A percentile compares a stretch with the other conserved stretches of the same genome.
phyloP scores from a whole-genome alignment of 2,797 vertebrate species.

The Notolepis coatsorum region DNA sequence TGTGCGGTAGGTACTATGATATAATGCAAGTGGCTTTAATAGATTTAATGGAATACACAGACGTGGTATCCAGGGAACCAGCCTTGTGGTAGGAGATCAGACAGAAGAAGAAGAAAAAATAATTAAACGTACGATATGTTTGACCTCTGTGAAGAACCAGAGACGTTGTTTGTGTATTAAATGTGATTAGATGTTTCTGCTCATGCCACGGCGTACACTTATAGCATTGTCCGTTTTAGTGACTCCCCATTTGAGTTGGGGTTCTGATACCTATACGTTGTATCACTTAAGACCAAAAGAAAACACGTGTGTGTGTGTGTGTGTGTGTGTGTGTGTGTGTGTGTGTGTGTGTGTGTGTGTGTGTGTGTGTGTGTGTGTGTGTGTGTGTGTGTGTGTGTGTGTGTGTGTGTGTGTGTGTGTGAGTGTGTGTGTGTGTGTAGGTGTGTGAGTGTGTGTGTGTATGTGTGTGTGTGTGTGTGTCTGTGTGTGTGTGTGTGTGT shows the following conservation, averaged over 20 bases:
- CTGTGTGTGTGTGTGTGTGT: too few species aligned
- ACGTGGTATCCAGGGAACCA: slow-evolving; percentile 53
- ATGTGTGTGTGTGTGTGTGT: too few species aligned
- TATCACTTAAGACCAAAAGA: slow-evolving; percentile 4
- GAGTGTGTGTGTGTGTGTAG: too few species aligned
- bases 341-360: too few species aligned
- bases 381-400: too few species aligned
- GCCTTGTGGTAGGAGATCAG: slow-evolving; percentile 49
- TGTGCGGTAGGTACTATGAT: slow-evolving; percentile 75
- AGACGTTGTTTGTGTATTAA: background rate
- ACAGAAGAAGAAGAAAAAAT: background rate
- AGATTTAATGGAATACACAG: slow-evolving; percentile 79
- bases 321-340: too few species aligned
- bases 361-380: too few species aligned
- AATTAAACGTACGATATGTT: background rate
- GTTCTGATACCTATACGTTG: background rate
- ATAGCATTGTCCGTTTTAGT: background rate
- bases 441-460: too few species aligned
- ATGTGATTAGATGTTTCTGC: slow-evolving; percentile 21
- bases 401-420: too few species aligned
- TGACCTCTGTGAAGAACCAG: background rate
- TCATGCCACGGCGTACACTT: background rate
- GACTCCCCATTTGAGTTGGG: background rate
- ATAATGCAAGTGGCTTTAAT: slow-evolving; percentile 80
- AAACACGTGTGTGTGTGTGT: too few species aligned